phyloP scores from a whole-genome alignment of 2,113 vertebrate genomes.

The Clarias macrocephalus region DNA sequence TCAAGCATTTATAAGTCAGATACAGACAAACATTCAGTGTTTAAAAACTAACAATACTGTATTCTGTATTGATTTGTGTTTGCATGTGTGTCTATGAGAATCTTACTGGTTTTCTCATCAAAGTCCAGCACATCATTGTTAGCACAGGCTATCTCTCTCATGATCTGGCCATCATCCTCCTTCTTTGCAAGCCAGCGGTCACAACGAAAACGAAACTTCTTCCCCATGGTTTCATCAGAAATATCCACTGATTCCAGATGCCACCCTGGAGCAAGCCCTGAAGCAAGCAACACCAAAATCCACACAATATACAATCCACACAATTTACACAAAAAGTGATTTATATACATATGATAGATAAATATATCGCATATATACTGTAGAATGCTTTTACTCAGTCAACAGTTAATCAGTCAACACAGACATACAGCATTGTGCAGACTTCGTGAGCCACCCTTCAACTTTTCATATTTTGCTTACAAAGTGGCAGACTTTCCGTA shows the following conservation, averaged over 20 bases:
- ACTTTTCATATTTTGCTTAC: too few species aligned
- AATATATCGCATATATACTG: background rate
- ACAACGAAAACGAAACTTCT: conserved; percentile 91
- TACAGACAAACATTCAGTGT: background rate
- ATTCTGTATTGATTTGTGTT: background rate
- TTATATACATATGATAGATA: too few species aligned
- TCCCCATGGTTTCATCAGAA: conserved; percentile 81
- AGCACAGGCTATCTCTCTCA: conserved; percentile 89
- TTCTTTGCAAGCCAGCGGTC: conserved; percentile 93
- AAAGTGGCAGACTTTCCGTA: too few species aligned
- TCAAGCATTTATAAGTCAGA: background rate
- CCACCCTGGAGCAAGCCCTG: conserved; percentile 89
- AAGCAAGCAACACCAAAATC: background rate
- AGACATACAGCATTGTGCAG: background rate
- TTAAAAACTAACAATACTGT: background rate
- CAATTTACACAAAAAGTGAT: too few species aligned
- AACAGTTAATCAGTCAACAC: background rate
- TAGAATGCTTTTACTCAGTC: background rate
- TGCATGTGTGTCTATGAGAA: background rate
- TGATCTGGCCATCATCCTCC: conserved; percentile 87
- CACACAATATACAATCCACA: background rate
- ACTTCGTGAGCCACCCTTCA: too few species aligned
- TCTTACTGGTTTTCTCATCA: conserved; percentile 87
- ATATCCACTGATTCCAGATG: conserved; percentile 90
- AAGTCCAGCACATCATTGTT: conserved; percentile 88